Evolutionary conservation across 2,113 vertebrate species (phyloP).

Genomic region (Agapornis roseicollis): DNA sequence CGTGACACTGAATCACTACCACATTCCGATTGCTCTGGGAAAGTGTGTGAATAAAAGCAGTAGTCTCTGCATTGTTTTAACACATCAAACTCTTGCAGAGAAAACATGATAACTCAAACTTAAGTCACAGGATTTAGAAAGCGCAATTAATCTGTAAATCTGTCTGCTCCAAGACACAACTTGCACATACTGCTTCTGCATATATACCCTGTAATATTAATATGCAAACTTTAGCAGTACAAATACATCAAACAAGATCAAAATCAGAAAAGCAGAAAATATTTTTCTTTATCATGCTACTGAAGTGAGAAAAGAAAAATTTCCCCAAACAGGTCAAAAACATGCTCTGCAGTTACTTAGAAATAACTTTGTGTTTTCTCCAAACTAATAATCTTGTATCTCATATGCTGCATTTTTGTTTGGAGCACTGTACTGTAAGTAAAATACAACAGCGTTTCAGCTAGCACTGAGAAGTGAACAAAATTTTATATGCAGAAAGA

Average conservation of each 20-base stretch:
- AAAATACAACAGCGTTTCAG: background rate
- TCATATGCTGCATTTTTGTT: background rate
- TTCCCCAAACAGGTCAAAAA: background rate
- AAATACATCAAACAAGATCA: background rate
- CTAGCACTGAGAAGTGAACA: background rate
- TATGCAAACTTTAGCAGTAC: background rate
- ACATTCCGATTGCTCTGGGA: background rate
- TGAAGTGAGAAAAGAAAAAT: background rate
- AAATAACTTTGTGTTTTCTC: background rate
- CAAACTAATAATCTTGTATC: background rate
- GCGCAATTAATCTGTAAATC: background rate
- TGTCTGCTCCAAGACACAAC: background rate
- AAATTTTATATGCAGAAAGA: background rate
- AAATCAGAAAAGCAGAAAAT: background rate
- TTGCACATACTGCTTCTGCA: background rate
- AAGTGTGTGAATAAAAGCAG: background rate
- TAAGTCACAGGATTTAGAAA: background rate
- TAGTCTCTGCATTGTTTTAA: background rate
- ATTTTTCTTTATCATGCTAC: background rate
- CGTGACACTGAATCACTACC: fast-evolving
- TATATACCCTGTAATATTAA: background rate
- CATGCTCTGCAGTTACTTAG: background rate
- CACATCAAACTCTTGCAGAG: background rate
- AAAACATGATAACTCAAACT: background rate
- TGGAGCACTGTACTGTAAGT: background rate